Evolutionary conservation across 2,888 invertebrate genomes (phyloP).

Genomic region (Vesta saturnalis): DNA sequence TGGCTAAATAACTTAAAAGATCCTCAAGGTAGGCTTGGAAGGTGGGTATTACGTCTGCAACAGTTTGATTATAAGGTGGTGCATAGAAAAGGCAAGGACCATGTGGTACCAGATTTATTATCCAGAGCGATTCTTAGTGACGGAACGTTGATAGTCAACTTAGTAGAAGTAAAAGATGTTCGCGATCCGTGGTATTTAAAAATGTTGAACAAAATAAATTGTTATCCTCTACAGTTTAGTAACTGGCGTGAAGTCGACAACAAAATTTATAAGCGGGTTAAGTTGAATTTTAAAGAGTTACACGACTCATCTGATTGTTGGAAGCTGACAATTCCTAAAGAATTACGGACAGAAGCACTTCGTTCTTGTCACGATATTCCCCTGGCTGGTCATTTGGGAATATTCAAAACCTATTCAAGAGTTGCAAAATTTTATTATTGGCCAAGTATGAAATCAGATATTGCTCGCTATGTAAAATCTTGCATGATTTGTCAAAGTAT

Average conservation of each 20-base stretch:
- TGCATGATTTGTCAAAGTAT: too few species aligned
- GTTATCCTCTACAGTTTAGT: conserved; percentile 33
- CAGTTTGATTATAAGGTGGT: not conserved
- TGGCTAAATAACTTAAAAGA: too few species aligned
- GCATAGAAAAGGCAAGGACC: not conserved
- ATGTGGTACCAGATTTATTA: too few species aligned
- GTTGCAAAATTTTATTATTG: conserved; percentile 41
- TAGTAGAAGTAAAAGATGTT: not conserved
- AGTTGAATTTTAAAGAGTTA: conserved; percentile 18
- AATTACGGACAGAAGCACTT: conserved; percentile 32
- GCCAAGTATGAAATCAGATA: conserved; percentile 42
- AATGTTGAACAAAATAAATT: conserved; percentile 16
- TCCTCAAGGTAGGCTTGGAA: too few species aligned
- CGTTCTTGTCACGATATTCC: conserved; percentile 35
- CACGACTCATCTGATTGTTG: conserved; percentile 30
- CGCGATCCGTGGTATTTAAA: conserved; percentile 36
- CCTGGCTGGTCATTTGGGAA: conserved; percentile 41
- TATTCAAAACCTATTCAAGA: conserved; percentile 39
- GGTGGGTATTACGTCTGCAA: conserved; percentile 3
- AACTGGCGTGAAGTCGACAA: conserved; percentile 36
- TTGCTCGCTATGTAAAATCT: conserved; percentile 23
- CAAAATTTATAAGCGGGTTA: conserved; percentile 37
- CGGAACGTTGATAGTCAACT: not conserved
- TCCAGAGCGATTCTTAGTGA: not conserved
- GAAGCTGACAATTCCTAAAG: conserved; percentile 33